Evolutionary conservation across 2,113 vertebrate species (phyloP), one percentile per base, ranked within the genome.

Genomic region (Zosterops hypoxanthus): DNA sequence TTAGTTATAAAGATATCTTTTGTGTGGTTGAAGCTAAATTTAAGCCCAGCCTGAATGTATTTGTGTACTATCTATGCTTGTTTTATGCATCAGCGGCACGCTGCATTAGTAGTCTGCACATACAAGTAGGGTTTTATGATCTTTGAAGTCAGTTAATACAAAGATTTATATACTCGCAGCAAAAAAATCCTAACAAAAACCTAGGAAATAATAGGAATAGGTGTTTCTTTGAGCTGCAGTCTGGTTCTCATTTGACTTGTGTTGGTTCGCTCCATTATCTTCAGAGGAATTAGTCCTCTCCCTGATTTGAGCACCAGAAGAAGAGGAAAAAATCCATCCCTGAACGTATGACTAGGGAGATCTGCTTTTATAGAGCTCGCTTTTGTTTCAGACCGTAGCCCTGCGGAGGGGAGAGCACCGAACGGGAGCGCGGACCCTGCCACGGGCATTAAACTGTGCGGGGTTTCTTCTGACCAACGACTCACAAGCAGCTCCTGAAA

Each of bases 1-100:
- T 83, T 91, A 88, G 88, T 90, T 92, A 90, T 91, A 86, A 96
- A 94, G 91, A 90, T 93, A 79, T 82, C 86, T 95, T 95, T 91
- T 94, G 84, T 95, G 88, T 88, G 76, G 76, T 91, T 86, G 76
- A 79, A 82, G 80, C 84, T 95, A 93, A 90, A 96, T 94, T 95
- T 94, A 91, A 95, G 75, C 28, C 71, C 55, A 80, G 72, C 64
- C 84, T 82, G 81, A 65, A 49, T 91, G 53, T 87, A 77, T 88
- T 95, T 94, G 60, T 93, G 90, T 86, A 91, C 20, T 68, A 56
- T 89, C 77, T 85, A 33, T 17, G 59, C 0, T 0, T 78, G 68
- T 78, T 95, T 91, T 81, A 80, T 78, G 86, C 86, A 92, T 83
- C 90, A 90, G 78, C 66, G 94, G 83, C 59, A 80, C 64, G 53